Percentiles rank a stretch among this genome's conserved stretches.
Conservation (phyloP, 2,797 vertebrate genomes). For the Chelon labrosus region DNA sequence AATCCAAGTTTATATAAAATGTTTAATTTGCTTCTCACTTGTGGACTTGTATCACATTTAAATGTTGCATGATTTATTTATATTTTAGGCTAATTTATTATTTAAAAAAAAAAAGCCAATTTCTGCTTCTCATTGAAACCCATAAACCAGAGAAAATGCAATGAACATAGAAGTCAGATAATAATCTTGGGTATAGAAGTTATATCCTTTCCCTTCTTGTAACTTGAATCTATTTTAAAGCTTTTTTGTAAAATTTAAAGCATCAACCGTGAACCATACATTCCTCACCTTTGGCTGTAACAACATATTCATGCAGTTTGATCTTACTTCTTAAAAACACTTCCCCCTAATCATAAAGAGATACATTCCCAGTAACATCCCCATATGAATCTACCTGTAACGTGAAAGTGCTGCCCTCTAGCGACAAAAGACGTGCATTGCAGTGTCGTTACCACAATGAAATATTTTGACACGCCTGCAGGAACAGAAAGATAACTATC, state of each 20-base stretch:
- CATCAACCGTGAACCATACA: background rate
- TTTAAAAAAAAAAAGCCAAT: slow-evolving; percentile 18
- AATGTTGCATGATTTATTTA: slow-evolving; percentile 15
- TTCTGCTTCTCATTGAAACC: slow-evolving; percentile 21
- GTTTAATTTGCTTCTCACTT: slow-evolving; percentile 1
- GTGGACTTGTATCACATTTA: background rate
- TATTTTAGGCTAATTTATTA: background rate
- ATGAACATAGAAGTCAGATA: background rate
- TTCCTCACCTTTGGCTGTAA: slow-evolving; percentile 3
- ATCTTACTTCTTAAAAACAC: background rate
- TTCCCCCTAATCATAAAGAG: background rate
- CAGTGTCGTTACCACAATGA: slow-evolving; percentile 7
- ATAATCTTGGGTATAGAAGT: background rate
- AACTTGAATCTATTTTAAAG: slow-evolving; percentile 11
- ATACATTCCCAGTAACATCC: background rate
- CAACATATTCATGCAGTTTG: slow-evolving; percentile 16
- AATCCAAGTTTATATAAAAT: slow-evolving; percentile 63
- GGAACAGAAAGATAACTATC: background rate
- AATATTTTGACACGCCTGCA: slow-evolving; percentile 5
- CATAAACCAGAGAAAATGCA: slow-evolving; percentile 14
- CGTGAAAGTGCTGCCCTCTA: slow-evolving; percentile 64
- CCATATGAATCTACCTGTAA: background rate
- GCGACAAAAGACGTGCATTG: slow-evolving; percentile 21
- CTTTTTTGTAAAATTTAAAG: slow-evolving; percentile 2
- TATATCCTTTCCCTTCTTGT: background rate